Evolutionary conservation across 2,888 invertebrate species (phyloP), one percentile per base, ranked within the genome.

Genomic region (Chrysolina haemoptera): DNA sequence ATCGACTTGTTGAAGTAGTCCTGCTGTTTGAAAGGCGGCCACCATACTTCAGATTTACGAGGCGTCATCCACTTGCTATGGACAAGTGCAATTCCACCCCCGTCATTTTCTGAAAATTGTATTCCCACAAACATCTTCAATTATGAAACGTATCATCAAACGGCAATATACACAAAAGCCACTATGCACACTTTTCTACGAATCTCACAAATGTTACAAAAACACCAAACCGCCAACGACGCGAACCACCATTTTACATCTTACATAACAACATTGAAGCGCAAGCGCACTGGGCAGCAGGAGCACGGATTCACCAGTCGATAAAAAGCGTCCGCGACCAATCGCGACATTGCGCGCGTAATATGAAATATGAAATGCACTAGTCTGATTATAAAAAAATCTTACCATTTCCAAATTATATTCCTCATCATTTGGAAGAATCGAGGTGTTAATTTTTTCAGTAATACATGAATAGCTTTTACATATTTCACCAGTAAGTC

Each of bases 41-140:
- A 27, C 27, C 27, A 27, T 27, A 27, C 27, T 27, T 27, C 27
- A 27, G 27, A 27, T 27, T 27, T 27, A 27, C 27, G 27, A 27
- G 27, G 27, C n/a, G n/a, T n/a, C n/a, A n/a, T n/a, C n/a, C n/a
- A n/a, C n/a, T n/a, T n/a, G n/a, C n/a, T n/a, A n/a, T 27, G 27
- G 27, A 27, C 27, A 27, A 27, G 27, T 27, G 14, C n/a, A 5
- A 75, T 77, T 76, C 78, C 80, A 16, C 78, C 80, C 16, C 66
- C 46, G 16, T 79, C 79, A 40, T 77, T 67, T 27, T 27, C 27
- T 27, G 27, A 27, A 27, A 27, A 27, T 27, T 27, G 27, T 81
- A 62, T 62, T 20, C 62, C 22, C 22, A 62, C 62, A 62, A 62
- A 62, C 20, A 18, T 22, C 22, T 2, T 10, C 14, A 5, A 6